Percentiles rank a stretch among this genome's conserved stretches.
These are phyloP conservation scores for Lophius americanus DNA, from an alignment of 2,797 vertebrate genomes.

Conservation along the genomic window DNA sequence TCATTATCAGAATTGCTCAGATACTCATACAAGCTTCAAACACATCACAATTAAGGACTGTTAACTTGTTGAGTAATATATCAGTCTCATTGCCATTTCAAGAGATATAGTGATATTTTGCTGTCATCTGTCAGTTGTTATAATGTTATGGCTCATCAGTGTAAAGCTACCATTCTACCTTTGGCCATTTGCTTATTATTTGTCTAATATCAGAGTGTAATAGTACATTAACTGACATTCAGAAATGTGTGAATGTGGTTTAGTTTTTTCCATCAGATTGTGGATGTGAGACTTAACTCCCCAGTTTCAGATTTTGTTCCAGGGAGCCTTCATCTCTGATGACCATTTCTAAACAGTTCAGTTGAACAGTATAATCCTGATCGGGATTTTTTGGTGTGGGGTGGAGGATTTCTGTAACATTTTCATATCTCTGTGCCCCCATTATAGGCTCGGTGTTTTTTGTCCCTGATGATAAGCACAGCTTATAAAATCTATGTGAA, in stretches of 20 bases:
- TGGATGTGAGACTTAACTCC: constrained; percentile 22
- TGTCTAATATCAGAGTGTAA: constrained; percentile 1
- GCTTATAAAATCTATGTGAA: constrained; percentile 60
- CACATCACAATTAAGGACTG: too few relatives aligned
- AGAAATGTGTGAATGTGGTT: constrained; percentile 11
- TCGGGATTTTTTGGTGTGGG: constrained; percentile 24
- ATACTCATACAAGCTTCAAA: too few relatives aligned
- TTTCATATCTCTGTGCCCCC: constrained; percentile 50
- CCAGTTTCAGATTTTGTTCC: constrained; percentile 38
- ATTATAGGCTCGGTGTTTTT: constrained; percentile 52
- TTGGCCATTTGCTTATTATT: constrained; percentile 8
- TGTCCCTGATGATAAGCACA: constrained; percentile 59
- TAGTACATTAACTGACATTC: constrained; percentile 14
- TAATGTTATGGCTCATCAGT: too few relatives aligned
- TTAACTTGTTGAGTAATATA: too few relatives aligned
- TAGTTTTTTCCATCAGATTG: constrained; percentile 19
- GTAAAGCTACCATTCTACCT: not conserved
- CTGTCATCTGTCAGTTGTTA: too few relatives aligned
- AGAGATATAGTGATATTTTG: too few relatives aligned
- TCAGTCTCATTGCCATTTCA: too few relatives aligned
- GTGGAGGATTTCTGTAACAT: constrained; percentile 44
- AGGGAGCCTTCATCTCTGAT: constrained; percentile 24
- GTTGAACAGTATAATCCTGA: constrained; percentile 50
- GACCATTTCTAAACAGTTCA: constrained; percentile 42
- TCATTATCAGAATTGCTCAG: too few relatives aligned